Evolutionary conservation across 2,888 invertebrate species (phyloP), one percentile per base, ranked within the genome.

Genomic region (Priocnemis perturbator): DNA sequence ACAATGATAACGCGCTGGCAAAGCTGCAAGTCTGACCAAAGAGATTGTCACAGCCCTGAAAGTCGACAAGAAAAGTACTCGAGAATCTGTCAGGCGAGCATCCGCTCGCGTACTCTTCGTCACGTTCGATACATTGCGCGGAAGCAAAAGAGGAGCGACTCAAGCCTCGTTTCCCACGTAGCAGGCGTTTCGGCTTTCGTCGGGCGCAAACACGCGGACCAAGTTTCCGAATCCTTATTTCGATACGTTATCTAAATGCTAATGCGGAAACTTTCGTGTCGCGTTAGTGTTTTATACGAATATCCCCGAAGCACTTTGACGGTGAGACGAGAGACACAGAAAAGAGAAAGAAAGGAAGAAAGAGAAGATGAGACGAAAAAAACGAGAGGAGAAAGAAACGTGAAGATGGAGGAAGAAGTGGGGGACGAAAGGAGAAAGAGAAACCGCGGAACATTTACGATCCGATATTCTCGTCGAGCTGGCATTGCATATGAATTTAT

Each of bases 201-300:
- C 30, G 30, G 11, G 47, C 52, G 60, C 30, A 30, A 19, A 37
- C 37, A 11, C 11, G 37, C 37, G 37, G 21, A 3, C 57, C 2
- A 57, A 57, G 3, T 59, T 59, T 5, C 17, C 45, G 45, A 20
- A 47, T 50, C 21, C 48, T 64, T 60, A 23, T 7, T 11, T 20
- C 55, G 53, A 70, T 71, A 63, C 67, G 67, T 67, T 64, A 71
- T 67, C 66, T 70, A 70, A 70, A 70, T 67, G 60, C 71, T 67
- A 71, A 71, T 71, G 57, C 30, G 66, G 47, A 67, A 60, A 61
- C 21, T 60, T 67, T 60, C 30, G 55, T 20, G 60, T 57, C 59
- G 59, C 58, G 52, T 55, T 52, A 53, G 53, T 58, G 26, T 20
- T 55, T 55, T 55, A 9, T 26, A 21, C 23, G 26, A 26, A 55